Conservation (phyloP, 2,113 vertebrate species). For the Anarhynchus alexandrinus region DNA sequence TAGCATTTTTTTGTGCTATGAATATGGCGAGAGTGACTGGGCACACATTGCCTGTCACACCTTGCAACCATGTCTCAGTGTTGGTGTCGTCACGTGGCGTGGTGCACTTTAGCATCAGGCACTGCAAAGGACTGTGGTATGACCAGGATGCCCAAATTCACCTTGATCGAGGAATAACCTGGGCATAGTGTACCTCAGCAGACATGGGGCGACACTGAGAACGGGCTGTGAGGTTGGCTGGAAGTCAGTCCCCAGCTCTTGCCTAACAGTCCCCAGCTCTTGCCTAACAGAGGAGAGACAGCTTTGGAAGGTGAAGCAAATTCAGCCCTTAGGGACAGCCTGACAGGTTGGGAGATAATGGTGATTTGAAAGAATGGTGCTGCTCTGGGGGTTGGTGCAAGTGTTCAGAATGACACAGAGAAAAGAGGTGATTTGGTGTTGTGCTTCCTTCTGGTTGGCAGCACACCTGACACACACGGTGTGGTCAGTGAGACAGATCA, state of each 20-base stretch:
- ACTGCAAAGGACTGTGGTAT: too few species aligned
- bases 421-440: not conserved
- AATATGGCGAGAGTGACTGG: not conserved
- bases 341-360: not conserved
- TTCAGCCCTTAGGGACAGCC: not conserved
- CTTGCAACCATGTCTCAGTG: too few species aligned
- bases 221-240: accelerated
- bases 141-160: not conserved
- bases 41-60: not conserved
- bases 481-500: accelerated
- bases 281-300: not conserved
- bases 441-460: not conserved
- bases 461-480: accelerated
- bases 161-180: not conserved
- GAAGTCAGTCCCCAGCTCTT: not conserved
- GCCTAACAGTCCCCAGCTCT: accelerated
- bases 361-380: not conserved
- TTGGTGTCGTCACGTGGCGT: accelerated
- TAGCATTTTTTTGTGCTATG: accelerated
- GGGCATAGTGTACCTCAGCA: not conserved
- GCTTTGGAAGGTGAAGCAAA: not conserved
- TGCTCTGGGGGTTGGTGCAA: accelerated
- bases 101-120: not conserved
- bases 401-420: not conserved
- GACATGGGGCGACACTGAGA: too few species aligned